phyloP scores from a whole-genome alignment of 1,140 invertebrate species.

The Polypedilum pembai region DNA sequence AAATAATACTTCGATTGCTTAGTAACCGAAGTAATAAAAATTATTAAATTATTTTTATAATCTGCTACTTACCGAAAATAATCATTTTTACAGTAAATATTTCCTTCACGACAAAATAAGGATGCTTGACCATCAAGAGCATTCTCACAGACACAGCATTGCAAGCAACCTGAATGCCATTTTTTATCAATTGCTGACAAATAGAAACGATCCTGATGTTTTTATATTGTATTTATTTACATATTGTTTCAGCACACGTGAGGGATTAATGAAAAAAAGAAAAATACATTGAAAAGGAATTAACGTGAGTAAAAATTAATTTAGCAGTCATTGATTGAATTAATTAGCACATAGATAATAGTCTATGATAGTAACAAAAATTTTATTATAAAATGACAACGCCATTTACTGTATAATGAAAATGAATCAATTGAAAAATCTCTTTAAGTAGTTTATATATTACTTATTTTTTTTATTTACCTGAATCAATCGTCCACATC shows the following conservation, averaged over 20 bases:
- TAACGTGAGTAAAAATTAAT: conserved; percentile 16
- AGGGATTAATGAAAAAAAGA: not conserved
- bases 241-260: not conserved
- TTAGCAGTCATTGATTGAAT: conserved; percentile 27
- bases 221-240: not conserved
- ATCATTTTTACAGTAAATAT: conserved; percentile 95
- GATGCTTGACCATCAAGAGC: conserved; percentile 84
- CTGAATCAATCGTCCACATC: conserved; percentile 43
- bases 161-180: conserved; percentile 87
- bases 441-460: not conserved
- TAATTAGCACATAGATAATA: conserved; percentile 24
- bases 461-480: conserved; percentile 31
- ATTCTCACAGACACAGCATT: conserved; percentile 85
- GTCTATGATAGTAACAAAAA: not conserved
- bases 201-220: conserved; percentile 81
- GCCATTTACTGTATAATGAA: not conserved
- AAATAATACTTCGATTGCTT: no score
- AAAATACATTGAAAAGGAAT: conserved; percentile 31
- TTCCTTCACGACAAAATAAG: conserved; percentile 88
- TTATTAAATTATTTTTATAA: no score
- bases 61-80: conserved; percentile 92
- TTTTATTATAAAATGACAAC: not conserved
- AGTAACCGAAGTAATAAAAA: no score
- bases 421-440: conserved; percentile 5
- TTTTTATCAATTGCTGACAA: conserved; percentile 84